Evolutionary conservation across 37 sponge, comb jelly and placozoan species (phyloP).

Genomic region (Aplysina aerophoba): DNA sequence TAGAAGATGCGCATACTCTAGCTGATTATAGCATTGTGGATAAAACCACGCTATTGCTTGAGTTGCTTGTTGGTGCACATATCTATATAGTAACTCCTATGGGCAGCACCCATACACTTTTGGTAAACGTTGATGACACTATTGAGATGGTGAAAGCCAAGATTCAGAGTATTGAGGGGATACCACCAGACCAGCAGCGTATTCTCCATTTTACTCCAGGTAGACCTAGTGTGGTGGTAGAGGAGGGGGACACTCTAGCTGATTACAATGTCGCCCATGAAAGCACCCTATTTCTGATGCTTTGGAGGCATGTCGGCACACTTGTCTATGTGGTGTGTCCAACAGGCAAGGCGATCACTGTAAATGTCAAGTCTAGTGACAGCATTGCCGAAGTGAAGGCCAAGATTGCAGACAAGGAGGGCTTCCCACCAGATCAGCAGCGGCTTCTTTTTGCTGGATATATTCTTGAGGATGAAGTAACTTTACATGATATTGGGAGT

Average conservation of each 20-base stretch:
- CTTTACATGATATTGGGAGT: too few species aligned
- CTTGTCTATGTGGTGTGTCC: too few species aligned
- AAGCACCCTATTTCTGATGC: neutral
- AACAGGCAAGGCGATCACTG: too few species aligned
- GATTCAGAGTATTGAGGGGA: neutral
- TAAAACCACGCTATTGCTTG: neutral
- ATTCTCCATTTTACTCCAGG: neutral
- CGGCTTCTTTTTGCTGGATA: too few species aligned
- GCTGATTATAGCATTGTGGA: slow-evolving; percentile 54
- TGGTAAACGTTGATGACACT: neutral
- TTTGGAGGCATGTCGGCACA: too few species aligned
- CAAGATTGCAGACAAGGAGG: too few species aligned
- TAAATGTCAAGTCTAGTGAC: too few species aligned
- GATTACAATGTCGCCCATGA: neutral
- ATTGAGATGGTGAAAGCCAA: neutral
- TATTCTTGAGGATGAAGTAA: too few species aligned
- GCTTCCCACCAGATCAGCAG: too few species aligned
- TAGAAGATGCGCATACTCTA: slow-evolving; percentile 68
- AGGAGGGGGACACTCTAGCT: neutral
- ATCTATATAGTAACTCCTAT: too few species aligned
- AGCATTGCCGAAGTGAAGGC: too few species aligned
- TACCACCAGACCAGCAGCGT: slow-evolving; percentile 12
- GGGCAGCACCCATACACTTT: too few species aligned
- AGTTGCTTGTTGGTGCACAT: neutral
- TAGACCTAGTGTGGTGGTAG: neutral